A percentile compares a stretch with the other conserved stretches of the same genome.
phyloP scores from a whole-genome alignment of 2,888 invertebrate genomes.

The Morpho deidamia region DNA sequence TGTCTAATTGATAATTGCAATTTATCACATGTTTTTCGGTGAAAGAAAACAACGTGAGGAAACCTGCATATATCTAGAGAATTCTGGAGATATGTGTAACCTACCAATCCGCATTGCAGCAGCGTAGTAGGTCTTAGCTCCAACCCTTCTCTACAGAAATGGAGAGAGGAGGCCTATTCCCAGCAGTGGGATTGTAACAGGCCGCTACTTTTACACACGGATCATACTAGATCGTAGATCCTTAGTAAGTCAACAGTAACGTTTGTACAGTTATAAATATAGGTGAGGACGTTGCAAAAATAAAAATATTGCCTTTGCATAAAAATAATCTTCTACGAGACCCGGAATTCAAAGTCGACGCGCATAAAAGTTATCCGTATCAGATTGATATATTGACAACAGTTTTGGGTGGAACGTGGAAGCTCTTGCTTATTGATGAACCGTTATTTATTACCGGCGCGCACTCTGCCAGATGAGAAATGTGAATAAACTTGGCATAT shows the following conservation, averaged over 20 bases:
- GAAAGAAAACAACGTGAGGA: neutral
- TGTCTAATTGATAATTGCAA: too few relatives aligned
- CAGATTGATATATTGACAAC: constrained; percentile 46
- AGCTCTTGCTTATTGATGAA: constrained; percentile 60
- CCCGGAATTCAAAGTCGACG: constrained; percentile 13
- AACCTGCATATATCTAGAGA: neutral
- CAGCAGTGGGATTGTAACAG: too few relatives aligned
- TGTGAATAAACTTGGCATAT: constrained; percentile 23
- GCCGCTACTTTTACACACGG: too few relatives aligned
- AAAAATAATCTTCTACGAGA: neutral
- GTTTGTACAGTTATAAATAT: too few relatives aligned
- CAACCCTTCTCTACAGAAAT: too few relatives aligned
- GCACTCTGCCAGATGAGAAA: constrained; percentile 32
- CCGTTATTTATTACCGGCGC: constrained; percentile 59
- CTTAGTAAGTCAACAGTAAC: too few relatives aligned
- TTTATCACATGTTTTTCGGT: neutral
- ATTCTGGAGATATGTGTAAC: neutral
- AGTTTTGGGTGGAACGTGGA: constrained; percentile 44
- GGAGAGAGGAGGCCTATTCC: too few relatives aligned
- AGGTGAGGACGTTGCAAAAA: too few relatives aligned
- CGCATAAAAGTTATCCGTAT: constrained; percentile 22
- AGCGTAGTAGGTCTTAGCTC: too few relatives aligned
- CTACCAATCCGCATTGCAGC: too few relatives aligned
- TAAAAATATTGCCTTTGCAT: neutral
- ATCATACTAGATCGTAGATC: too few relatives aligned